Conservation (phyloP, 2,888 invertebrate genomes). For the Polydrusus tereticollis region DNA sequence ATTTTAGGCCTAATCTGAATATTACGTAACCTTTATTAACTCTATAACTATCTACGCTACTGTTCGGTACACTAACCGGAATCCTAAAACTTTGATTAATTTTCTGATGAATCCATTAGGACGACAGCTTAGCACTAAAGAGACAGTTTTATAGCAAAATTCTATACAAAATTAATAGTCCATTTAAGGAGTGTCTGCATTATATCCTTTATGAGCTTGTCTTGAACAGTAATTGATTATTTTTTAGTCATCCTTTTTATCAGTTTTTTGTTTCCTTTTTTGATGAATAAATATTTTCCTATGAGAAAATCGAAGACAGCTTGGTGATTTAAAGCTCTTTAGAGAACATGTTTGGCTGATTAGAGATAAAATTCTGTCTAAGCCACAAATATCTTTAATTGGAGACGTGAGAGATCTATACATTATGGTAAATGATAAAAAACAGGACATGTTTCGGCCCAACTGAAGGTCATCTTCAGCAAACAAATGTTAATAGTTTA, state of each 20-base stretch:
- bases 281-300: slow-evolving; percentile 10
- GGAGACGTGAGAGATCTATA: too few species aligned
- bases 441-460: too few species aligned
- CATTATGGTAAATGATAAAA: too few species aligned
- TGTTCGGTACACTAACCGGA: slow-evolving; percentile 16
- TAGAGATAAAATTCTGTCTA: too few species aligned
- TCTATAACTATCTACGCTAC: slow-evolving; percentile 13
- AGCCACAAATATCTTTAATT: too few species aligned
- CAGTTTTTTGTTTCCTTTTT: slow-evolving; percentile 21
- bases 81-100: slow-evolving; percentile 47
- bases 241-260: slow-evolving; percentile 25
- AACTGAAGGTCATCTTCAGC: too few species aligned
- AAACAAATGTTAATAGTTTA: too few species aligned
- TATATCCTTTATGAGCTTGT: slow-evolving; percentile 32
- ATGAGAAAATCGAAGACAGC: too few species aligned
- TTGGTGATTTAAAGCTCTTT: too few species aligned
- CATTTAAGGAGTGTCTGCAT: slow-evolving; percentile 37
- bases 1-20: too few species aligned
- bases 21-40: too few species aligned
- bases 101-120: slow-evolving; percentile 45
- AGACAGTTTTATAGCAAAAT: slow-evolving; percentile 37
- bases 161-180: slow-evolving; percentile 46
- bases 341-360: too few species aligned
- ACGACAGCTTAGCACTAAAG: slow-evolving; percentile 35
- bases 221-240: slow-evolving; percentile 38